Conservation (phyloP, 2,797 vertebrate species). For the Anguilla marmorata region DNA sequence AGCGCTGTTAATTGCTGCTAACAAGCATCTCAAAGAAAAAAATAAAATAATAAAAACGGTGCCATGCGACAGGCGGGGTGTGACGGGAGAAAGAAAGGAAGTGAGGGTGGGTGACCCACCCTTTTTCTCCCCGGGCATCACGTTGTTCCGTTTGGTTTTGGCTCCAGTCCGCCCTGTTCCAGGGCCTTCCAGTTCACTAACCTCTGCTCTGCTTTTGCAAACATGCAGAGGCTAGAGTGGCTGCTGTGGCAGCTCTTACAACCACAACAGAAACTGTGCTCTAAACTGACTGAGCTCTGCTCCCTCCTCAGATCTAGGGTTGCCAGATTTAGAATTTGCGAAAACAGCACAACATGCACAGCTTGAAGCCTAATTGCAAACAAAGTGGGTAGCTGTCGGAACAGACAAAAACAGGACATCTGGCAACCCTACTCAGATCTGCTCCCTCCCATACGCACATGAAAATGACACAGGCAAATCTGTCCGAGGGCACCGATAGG, state of each 20-base stretch:
- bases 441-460: neutral
- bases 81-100: conserved; percentile 52
- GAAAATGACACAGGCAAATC: neutral
- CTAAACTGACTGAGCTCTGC: neutral
- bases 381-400: too few species aligned
- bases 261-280: neutral
- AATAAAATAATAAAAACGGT: conserved; percentile 74
- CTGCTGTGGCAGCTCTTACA: neutral
- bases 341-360: too few species aligned
- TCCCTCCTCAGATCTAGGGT: neutral
- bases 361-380: too few species aligned
- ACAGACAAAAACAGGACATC: too few species aligned
- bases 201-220: conserved; percentile 12
- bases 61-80: conserved; percentile 53
- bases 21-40: conserved; percentile 71
- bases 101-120: conserved; percentile 46
- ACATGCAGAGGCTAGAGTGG: neutral
- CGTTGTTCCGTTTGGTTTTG: neutral
- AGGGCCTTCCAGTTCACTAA: conserved; percentile 3
- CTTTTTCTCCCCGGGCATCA: neutral
- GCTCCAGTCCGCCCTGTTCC: neutral
- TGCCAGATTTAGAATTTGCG: too few species aligned
- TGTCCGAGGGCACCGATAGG: neutral
- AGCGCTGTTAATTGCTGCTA: conserved; percentile 86
- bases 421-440: neutral